Conservation (phyloP, 2,888 invertebrate genomes). For the Belgica antarctica region DNA sequence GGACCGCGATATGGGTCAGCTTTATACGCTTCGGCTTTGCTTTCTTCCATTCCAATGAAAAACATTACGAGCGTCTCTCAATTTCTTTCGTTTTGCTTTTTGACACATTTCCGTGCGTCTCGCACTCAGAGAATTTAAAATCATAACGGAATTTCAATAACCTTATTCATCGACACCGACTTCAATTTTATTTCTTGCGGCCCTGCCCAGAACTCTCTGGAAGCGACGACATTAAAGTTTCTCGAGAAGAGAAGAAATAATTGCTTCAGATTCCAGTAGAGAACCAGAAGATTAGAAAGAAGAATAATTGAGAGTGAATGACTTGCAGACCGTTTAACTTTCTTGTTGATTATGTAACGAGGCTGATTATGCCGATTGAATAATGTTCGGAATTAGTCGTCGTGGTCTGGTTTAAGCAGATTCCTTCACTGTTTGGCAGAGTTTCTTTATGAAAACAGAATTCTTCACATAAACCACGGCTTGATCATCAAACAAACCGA, state of each 20-base stretch:
- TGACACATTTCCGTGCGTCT: slow-evolving; percentile 2
- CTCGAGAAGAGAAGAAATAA: neutral
- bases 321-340: neutral
- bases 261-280: neutral
- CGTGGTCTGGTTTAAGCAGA: too few relatives aligned
- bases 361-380: neutral
- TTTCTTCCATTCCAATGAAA: slow-evolving; percentile 17
- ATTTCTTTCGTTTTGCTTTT: neutral
- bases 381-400: too few relatives aligned
- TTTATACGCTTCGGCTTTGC: slow-evolving; percentile 1
- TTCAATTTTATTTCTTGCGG: neutral
- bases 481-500: too few relatives aligned
- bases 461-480: too few relatives aligned
- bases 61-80: slow-evolving; percentile 14
- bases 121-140: slow-evolving; percentile 20
- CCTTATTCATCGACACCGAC: slow-evolving; percentile 13
- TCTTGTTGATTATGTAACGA: neutral
- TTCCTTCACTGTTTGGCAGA: too few relatives aligned
- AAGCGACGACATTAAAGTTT: neutral
- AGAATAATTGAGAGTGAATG: neutral
- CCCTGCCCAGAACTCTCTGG: too few relatives aligned
- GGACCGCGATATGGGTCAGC: slow-evolving; percentile 24
- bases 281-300: neutral
- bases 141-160: slow-evolving; percentile 30
- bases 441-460: too few relatives aligned